Base-by-base conservation (phyloP, 2,888 invertebrate species). In the Altica lythri region DNA sequence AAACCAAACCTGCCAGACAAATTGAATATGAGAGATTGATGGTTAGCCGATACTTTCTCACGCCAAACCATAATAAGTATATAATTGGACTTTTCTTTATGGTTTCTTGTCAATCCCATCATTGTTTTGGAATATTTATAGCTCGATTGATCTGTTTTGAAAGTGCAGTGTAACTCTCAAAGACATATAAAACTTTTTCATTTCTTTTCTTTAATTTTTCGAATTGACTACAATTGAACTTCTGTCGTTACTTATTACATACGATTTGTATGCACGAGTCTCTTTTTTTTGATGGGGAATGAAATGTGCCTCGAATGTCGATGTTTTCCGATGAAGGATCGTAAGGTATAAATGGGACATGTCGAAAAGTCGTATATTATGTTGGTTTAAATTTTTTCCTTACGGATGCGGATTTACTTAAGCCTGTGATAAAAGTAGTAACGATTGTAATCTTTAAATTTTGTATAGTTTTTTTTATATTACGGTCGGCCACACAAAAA, bases 51-150 rank as follows among this genome's bases (percentile, higher is more conserved):
- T 19, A 32, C 40, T 34, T 49, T 32, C 48, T 48, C 48, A 40
- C 38, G 45, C 38, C 45, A 32, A 30, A 19, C 40, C 38, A 47
- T 42, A 40, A 42, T 37, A 53, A 44, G 34, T 35, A 45, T 45
- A 53, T 47, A 53, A 53, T 53, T 47, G 46, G 46, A 47, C 12
- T 47, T 42, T 32, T 16, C 19, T 44, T 37, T 29, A 38, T 25
- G 3, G 22, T 10, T 25, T 6, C 25, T 9, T 22, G 47, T 47
- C 42, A 40, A 27, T 48, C 37, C 35, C 38, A 37, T 51, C 47
- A 42, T 45, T 54, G 52, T 48, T 44, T 44, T 30, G 30, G 47
- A 48, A 44, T 35, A 55, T 51, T 55, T 51, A 55, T 47, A 29
- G 29, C 43, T 29, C 25, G 35, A 43, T 37, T 34, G 16, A 19